Conservation (phyloP, 2,888 invertebrate genomes). For the Aricia artaxerxes region DNA sequence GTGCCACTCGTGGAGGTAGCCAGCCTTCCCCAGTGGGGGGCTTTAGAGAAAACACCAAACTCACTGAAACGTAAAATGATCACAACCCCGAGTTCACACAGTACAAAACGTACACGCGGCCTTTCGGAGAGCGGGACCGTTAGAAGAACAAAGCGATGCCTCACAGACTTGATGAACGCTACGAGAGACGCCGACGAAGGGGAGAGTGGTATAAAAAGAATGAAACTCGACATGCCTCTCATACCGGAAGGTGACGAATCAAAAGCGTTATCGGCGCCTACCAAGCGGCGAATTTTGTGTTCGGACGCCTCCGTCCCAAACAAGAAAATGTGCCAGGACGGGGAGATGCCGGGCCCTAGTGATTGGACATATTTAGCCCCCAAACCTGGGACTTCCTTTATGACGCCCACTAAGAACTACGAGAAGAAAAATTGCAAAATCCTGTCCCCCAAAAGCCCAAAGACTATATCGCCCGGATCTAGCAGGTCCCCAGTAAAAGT, state of each 20-base stretch:
- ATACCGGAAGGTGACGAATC: slow-evolving; percentile 45
- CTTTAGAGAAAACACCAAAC: slow-evolving; percentile 72
- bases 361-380: slow-evolving; percentile 54
- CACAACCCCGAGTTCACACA: slow-evolving; percentile 48
- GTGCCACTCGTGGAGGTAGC: slow-evolving; percentile 52
- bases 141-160: slow-evolving; percentile 64
- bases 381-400: slow-evolving; percentile 57
- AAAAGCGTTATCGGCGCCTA: slow-evolving; percentile 48
- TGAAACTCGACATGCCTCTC: slow-evolving; percentile 47
- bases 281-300: slow-evolving; percentile 56
- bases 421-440: slow-evolving; percentile 51
- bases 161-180: slow-evolving; percentile 65
- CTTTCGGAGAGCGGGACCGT: slow-evolving; percentile 40
- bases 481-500: slow-evolving; percentile 50
- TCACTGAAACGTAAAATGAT: slow-evolving; percentile 63
- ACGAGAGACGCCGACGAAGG: slow-evolving; percentile 51
- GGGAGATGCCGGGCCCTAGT: slow-evolving; percentile 37
- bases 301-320: slow-evolving; percentile 39
- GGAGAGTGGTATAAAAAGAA: slow-evolving; percentile 49
- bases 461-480: slow-evolving; percentile 47
- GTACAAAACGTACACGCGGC: slow-evolving; percentile 46
- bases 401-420: slow-evolving; percentile 64
- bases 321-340: slow-evolving; percentile 44
- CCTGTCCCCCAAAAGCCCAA: slow-evolving; percentile 56
- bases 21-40: slow-evolving; percentile 53